phyloP scores from a whole-genome alignment of 2,797 vertebrate species.

The Furcifer pardalis region DNA sequence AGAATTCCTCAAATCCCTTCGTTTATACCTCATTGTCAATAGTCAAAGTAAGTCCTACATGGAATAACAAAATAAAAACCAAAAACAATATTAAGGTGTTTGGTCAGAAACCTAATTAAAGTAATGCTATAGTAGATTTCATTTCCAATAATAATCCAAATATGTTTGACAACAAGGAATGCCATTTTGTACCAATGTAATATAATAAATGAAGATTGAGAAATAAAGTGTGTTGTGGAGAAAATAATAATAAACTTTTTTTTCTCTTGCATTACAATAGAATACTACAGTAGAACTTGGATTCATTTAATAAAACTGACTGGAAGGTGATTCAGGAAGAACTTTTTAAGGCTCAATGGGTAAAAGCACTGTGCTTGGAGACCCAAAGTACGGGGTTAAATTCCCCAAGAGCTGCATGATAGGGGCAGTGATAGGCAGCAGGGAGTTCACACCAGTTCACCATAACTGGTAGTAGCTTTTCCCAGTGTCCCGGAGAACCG shows the following conservation, averaged over 20 bases:
- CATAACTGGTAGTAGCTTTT: too few species aligned
- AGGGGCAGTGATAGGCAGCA: too few species aligned
- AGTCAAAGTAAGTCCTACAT: too few species aligned
- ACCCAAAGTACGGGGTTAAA: too few species aligned
- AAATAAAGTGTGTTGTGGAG: background rate
- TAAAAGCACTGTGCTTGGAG: too few species aligned
- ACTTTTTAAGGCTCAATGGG: too few species aligned
- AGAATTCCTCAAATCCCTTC: background rate
- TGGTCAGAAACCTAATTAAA: background rate
- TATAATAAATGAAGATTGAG: background rate
- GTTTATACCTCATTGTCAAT: background rate
- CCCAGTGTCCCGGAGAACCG: too few species aligned
- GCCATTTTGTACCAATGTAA: background rate
- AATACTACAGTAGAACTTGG: background rate
- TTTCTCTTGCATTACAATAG: background rate
- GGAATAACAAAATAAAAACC: background rate
- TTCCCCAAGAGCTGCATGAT: too few species aligned
- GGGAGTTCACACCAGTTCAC: too few species aligned
- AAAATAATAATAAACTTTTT: background rate
- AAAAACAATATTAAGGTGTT: background rate
- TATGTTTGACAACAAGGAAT: background rate
- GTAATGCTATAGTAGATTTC: background rate
- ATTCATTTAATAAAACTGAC: background rate
- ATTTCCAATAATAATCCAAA: background rate
- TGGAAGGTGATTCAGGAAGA: background rate